Evolutionary conservation across 2,888 invertebrate genomes (phyloP), one percentile per base, ranked within the genome.

Genomic region (Sesamia inferens): DNA sequence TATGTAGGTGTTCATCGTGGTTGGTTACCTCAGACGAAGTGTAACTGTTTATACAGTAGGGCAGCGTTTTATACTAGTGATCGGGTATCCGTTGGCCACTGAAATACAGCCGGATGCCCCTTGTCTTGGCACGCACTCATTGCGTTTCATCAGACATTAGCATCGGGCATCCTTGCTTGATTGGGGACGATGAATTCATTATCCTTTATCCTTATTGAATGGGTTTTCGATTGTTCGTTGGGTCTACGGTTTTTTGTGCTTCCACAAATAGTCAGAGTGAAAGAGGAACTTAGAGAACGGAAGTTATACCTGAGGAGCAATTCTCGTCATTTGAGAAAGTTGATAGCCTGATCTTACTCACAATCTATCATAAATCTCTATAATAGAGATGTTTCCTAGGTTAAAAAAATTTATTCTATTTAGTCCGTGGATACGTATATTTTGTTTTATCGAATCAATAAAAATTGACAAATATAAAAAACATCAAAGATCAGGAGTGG

Each of bases 1-100:
- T 68, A 94, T 85, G 88, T 89, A 93, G 91, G 93, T 90, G 91
- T 95, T 94, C 95, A 95, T 95, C 78, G 91, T 93, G 81, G 88
- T 91, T 87, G 85, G 58, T 73, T 85, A 84, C 87, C 88, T 88
- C 88, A 91, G 92, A 92, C 93, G 93, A 95, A 93, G 93, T 95
- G 93, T 94, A 78, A 76, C 74, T 64, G 51, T 11, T 47, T 22
- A 55, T 22, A 1, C 16, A 64, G 47, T 42, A 24, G 16, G 16
- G 42, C 59, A 65, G n/a, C 66, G 58, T 85, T 85, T 76, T 85
- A 85, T 85, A 85, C 68, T 58, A 44, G 44, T 16, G 13, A 13
- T 14, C 5, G 51, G 57, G 84, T 78, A 74, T 73, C 81, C 79
- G 70, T 48, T 63, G 14, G 51, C 51, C 54, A 51, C 80, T 76